These are phyloP conservation scores for Syngnathus rostellatus DNA, from an alignment of 2,797 vertebrate species.

Conservation along the genomic window DNA sequence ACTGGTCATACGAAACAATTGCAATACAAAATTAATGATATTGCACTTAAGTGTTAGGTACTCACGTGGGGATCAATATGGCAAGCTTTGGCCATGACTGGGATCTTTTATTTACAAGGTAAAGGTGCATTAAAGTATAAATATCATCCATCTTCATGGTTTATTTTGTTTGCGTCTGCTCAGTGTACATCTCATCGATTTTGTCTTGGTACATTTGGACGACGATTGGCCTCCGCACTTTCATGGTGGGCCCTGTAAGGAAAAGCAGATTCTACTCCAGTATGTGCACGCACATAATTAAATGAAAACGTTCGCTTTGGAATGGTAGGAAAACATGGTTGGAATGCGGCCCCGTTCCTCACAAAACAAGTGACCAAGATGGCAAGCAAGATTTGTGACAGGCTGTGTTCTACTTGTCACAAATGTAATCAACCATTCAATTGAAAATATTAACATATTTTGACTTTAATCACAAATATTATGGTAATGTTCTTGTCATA, in stretches of 20 bases:
- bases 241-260: slow-evolving; percentile 72
- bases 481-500: too few species aligned
- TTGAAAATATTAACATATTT: too few species aligned
- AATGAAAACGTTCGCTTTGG: background rate
- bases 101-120: slow-evolving; percentile 42
- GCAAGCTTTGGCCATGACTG: slow-evolving; percentile 31
- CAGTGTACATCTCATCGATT: slow-evolving; percentile 63
- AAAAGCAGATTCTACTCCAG: background rate
- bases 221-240: slow-evolving; percentile 70
- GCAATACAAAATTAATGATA: background rate
- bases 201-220: slow-evolving; percentile 69
- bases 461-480: too few species aligned
- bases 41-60: background rate
- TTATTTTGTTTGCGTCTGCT: slow-evolving; percentile 20
- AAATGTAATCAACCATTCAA: too few species aligned
- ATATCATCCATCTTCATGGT: background rate
- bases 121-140: slow-evolving; percentile 20
- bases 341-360: slow-evolving; percentile 10
- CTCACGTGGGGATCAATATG: background rate
- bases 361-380: background rate
- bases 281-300: background rate
- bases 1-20: background rate
- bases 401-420: background rate
- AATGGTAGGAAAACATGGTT: background rate
- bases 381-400: too few species aligned